phyloP scores from a whole-genome alignment of 2,888 invertebrate genomes.

The Hirtodrosophila trivittata region DNA sequence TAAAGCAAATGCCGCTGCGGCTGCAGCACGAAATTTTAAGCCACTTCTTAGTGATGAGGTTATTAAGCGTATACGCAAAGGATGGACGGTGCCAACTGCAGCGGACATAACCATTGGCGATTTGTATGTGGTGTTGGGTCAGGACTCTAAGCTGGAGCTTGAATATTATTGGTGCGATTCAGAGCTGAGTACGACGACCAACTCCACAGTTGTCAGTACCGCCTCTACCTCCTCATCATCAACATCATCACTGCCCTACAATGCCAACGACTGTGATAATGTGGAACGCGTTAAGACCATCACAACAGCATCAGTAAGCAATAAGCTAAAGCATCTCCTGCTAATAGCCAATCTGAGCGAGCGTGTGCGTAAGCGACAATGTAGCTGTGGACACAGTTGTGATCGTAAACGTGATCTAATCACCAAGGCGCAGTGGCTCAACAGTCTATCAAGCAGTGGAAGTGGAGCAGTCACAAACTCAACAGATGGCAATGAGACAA shows the following conservation, averaged over 20 bases:
- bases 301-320: constrained; percentile 74
- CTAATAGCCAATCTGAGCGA: constrained; percentile 83
- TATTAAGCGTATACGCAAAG: constrained; percentile 84
- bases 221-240: constrained; percentile 29
- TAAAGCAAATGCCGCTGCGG: constrained; percentile 55
- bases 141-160: constrained; percentile 89
- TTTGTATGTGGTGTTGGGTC: constrained; percentile 92
- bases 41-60: constrained; percentile 82
- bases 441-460: constrained; percentile 5
- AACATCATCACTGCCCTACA: constrained; percentile 70
- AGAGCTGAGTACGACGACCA: constrained; percentile 48
- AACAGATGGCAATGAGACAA: constrained; percentile 37
- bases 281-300: constrained; percentile 70
- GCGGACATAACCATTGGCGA: constrained; percentile 94
- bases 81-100: constrained; percentile 92
- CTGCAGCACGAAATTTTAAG: constrained; percentile 73
- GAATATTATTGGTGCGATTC: constrained; percentile 92
- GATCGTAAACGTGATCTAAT: constrained; percentile 76
- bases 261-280: constrained; percentile 76
- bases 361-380: constrained; percentile 81
- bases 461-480: background rate
- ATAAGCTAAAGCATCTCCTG: constrained; percentile 83
- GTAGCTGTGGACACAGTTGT: constrained; percentile 82
- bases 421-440: constrained; percentile 52
- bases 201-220: constrained; percentile 22